Evolutionary conservation across 2,113 vertebrate species (phyloP).

Genomic region (Aegithalos caudatus): DNA sequence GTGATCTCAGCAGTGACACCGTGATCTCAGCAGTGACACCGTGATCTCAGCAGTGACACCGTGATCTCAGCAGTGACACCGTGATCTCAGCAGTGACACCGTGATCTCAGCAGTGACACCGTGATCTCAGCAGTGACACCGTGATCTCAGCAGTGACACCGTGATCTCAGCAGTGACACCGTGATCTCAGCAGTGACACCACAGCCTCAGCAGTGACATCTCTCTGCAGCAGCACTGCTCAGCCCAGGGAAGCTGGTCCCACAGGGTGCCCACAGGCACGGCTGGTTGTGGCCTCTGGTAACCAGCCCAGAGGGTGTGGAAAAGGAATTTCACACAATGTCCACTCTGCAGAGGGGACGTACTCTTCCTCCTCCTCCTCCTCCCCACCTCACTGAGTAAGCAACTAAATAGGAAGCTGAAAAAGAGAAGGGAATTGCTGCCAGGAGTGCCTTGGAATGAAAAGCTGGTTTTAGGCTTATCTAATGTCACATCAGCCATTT

Average conservation of each 20-base stretch:
- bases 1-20: no score
- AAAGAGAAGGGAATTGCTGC: not conserved
- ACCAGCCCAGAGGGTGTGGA: not conserved
- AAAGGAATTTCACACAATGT: not conserved
- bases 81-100: not conserved
- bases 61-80: not conserved
- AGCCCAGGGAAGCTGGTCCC: not conserved
- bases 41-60: not conserved
- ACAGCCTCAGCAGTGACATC: not conserved
- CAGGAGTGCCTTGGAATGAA: conserved; percentile 2
- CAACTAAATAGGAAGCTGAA: not conserved
- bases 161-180: not conserved
- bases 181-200: no score
- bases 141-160: not conserved
- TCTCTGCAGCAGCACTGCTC: not conserved
- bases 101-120: not conserved
- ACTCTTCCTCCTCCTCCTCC: not conserved
- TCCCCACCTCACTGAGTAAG: not conserved
- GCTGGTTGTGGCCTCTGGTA: not conserved
- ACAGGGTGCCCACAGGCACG: rapidly evolving
- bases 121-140: no score
- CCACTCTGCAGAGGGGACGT: not conserved
- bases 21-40: not conserved
- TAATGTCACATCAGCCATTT: conserved; percentile 64
- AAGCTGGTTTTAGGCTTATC: conserved; percentile 30